phyloP scores from a whole-genome alignment of 2,797 vertebrate species.

The Hafferia zeledoni region DNA sequence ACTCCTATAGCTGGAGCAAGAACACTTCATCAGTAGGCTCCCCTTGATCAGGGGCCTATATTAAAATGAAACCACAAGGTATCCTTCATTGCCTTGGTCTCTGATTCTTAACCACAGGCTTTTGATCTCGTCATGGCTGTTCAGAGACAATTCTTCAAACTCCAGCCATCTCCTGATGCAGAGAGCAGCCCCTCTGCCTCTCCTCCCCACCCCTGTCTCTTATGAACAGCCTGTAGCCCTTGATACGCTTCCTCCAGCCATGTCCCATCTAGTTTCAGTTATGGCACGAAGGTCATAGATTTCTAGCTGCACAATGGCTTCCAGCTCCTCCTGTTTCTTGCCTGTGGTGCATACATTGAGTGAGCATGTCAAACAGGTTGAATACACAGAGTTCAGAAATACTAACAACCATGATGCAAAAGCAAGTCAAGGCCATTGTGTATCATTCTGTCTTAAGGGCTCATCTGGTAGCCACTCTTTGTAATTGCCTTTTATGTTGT shows the following conservation, averaged over 20 bases:
- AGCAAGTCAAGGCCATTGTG: neutral
- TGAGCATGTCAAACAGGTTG: neutral
- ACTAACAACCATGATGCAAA: neutral
- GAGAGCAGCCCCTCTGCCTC: neutral
- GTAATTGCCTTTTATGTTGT: neutral
- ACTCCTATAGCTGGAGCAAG: neutral
- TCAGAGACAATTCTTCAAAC: neutral
- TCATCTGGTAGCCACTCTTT: neutral
- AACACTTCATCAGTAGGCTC: neutral
- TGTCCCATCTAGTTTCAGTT: neutral
- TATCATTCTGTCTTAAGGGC: neutral
- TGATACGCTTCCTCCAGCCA: rapidly evolving
- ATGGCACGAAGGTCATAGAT: neutral
- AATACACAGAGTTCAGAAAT: neutral
- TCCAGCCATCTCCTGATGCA: neutral
- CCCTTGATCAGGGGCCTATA: neutral
- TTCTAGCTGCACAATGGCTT: neutral
- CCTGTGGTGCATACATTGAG: neutral
- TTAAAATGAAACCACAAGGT: neutral
- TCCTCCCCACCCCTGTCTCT: neutral
- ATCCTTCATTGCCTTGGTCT: neutral
- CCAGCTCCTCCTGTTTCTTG: neutral
- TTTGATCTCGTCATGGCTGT: neutral
- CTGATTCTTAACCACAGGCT: neutral
- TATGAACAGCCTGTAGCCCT: neutral